Evolutionary conservation across 2,888 invertebrate species (phyloP), one percentile per base, ranked within the genome.

Genomic region (Pseudolycoriella hygida): DNA sequence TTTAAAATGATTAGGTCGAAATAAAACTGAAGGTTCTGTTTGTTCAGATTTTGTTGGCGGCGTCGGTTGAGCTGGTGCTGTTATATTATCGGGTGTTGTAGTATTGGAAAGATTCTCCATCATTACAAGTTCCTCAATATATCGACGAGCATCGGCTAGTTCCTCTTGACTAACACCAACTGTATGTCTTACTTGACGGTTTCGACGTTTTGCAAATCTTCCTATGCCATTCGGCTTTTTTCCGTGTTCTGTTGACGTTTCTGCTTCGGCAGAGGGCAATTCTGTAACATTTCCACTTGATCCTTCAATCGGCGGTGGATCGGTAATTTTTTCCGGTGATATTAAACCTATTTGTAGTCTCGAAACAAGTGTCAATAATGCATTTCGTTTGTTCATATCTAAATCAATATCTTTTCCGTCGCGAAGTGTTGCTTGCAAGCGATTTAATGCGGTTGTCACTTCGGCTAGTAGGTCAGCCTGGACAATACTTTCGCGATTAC

Each of bases 111-210:
- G 55, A 42, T 55, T 57, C 34, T 67, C 68, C 46, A 66, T 61
- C 41, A 71, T 57, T 4, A 69, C 61, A 58, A 71, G 71, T 54
- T 77, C 75, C 60, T 84, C 80, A 52, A 86, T 74, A 56, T 82
- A 73, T 47, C 77, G 74, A 40, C 87, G 70, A 1, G 88, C 88
- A 54, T 80, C 76, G 2, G 79, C 83, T 19, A 88, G 63, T 56
- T 88, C 88, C 58, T 84, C 85, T 40, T 74, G 73, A 34, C 82
- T 84, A 15, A 88, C 87, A 41, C 84, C 86, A 17, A 88, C 82
- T 0, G 88, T 88, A 60, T 88, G 85, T 1, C 88, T 67, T 41
- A 73, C 73, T 49, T 76, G 74, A 25, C 80, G 72, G 50, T 72
- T 70, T 46, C 76, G 71, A 10, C 72, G 63, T 49, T 74, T 72